Evolutionary conservation across 2,797 vertebrate species (phyloP).

Genomic region (Neosilurus mollespiculum): DNA sequence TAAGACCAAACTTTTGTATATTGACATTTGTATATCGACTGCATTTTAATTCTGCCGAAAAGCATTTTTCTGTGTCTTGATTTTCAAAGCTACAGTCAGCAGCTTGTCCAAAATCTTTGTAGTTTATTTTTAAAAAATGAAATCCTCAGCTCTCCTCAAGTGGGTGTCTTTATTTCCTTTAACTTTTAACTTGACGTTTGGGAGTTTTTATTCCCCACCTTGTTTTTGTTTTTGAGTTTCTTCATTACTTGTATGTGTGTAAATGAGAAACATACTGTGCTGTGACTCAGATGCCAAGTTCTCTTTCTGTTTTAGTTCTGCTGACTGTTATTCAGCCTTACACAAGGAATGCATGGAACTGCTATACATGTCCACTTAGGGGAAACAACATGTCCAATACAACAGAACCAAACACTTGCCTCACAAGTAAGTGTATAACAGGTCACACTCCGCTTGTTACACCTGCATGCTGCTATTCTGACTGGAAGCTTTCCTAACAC

Average conservation of each 20-base stretch:
- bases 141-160: not conserved
- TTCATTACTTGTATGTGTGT: not conserved
- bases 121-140: not conserved
- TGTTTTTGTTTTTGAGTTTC: not conserved
- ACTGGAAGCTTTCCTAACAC: not conserved
- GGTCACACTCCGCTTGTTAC: not conserved
- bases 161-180: not conserved
- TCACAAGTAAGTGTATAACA: slow-evolving; percentile 1
- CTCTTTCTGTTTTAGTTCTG: slow-evolving; percentile 3
- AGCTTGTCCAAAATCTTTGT: no score
- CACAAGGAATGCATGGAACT: not conserved
- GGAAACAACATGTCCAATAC: slow-evolving; percentile 10
- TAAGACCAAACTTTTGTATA: not conserved
- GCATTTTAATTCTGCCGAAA: not conserved
- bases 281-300: slow-evolving; percentile 1
- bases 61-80: not conserved
- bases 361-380: not conserved
- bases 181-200: not conserved
- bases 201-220: not conserved
- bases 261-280: not conserved
- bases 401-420: not conserved
- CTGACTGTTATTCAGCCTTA: not conserved
- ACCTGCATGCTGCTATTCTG: not conserved
- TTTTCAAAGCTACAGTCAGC: not conserved
- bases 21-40: not conserved